Base-by-base conservation (phyloP, 92 coral and sea anemone species). In the Porites divaricata region DNA sequence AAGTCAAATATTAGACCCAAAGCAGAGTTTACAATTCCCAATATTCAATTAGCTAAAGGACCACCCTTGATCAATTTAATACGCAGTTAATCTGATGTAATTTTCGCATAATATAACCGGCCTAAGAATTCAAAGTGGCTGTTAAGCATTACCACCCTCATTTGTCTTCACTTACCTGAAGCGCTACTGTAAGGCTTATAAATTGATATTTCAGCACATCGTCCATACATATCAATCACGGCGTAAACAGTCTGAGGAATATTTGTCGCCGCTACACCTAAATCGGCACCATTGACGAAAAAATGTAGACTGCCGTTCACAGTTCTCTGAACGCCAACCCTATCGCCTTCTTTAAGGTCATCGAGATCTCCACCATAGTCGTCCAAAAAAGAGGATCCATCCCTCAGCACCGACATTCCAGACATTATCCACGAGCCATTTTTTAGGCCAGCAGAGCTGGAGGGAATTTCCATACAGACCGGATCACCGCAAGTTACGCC, bases 341-440 rank as follows among this genome's bases (percentile, higher is more conserved):
- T 83, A 20, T 97, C 98, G 0, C 98, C 98, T 23, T 93, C 94
- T 12, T 70, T 88, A 59, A 95, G 79, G 35, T 91, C 99, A 72
- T 97, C 99, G 53, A 97, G 88, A 65, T 97, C 96, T 65, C 81
- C 89, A 6, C 93, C 95, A 67, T 97, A 97, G 20, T 95, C 89
- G 21, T 97, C 99, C 57, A 92, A 70, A 23, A 89, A 63, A 21
- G 99, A 88, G 12, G 95, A 87, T 10, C 98, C 99, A 61, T 97
- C 97, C 80, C 93, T 95, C 9, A 97, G 78, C 56, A 97, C 73
- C 71, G 98, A 82, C 52, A 70, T 93, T 48, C 99, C 99, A 49
- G 98, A 93, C 91, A 97, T 92, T 23, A 95, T 87, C 99, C 99
- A 97, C 53, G 98, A 95, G 28, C 99, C 98, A 86, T 97, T 91